Evolutionary conservation across 2,113 vertebrate species (phyloP), one percentile per base, ranked within the genome.

Genomic region (Tenrec ecaudatus): DNA sequence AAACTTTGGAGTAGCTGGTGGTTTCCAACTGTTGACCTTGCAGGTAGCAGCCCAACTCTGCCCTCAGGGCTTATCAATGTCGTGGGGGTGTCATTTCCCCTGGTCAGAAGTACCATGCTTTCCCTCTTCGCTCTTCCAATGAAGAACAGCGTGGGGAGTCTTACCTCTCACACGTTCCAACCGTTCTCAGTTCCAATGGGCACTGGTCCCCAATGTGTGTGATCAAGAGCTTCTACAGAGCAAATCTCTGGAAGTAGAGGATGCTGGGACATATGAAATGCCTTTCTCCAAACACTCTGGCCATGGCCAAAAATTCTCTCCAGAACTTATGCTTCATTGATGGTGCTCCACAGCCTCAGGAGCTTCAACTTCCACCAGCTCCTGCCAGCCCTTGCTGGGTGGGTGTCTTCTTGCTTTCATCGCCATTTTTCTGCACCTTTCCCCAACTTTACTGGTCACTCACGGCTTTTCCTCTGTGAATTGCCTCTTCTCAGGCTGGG

Each of bases 351-450:
- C 25, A 25, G 66, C 25, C 19, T 36, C 12, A 53, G 3, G 7
- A 53, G 60, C 6, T 69, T 77, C 47, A 31, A 31, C 4, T 73
- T 38, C 78, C 62, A 9, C 7, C 19, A 6, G 31, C 6, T 75
- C 31, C 75, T 81, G 77, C 38, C 3, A 10, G 22, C 31, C 2
- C 36, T 58, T 47, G 76, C 3, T 23, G 73, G 57, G 66, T 10
- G 22, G 6, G 57, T 16, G 25, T 36, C 62, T 76, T 80, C 27
- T 25, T 68, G 40, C 92, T 73, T 94, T 79, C 58, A 78, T 92
- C 81, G 92, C 84, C 73, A 82, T 87, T 82, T 91, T 96, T 89
- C 89, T 84, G 93, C 84, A 88, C 69, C 73, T 84, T 91, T 38
- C 36, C 31, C 78, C 43, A 58, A 12, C 86, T 83, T 68, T 64